Percentiles rank a stretch among this genome's conserved stretches.
These are phyloP conservation scores for Megamerina dolium DNA, from an alignment of 2,888 invertebrate species.

Conservation along the genomic window DNA sequence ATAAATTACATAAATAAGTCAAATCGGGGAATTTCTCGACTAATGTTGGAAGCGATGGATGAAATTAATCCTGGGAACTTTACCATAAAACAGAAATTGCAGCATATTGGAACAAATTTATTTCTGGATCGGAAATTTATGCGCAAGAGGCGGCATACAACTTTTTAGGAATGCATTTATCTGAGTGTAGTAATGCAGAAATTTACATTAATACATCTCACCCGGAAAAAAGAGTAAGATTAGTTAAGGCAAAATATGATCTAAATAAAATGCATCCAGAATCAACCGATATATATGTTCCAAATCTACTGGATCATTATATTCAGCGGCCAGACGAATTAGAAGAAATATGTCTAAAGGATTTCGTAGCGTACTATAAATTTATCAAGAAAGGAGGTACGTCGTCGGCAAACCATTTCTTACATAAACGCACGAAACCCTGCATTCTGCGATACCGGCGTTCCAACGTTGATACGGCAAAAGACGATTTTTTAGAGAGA, in stretches of 20 bases:
- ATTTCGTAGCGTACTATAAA: conserved; percentile 5
- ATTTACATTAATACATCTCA: conserved; percentile 11
- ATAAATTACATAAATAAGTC: conserved; percentile 16
- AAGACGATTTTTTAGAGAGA: too few species aligned
- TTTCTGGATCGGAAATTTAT: conserved; percentile 7
- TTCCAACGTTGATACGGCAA: too few species aligned
- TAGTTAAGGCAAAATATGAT: conserved; percentile 7
- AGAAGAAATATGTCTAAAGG: conserved; percentile 6
- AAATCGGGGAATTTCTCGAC: conserved; percentile 13
- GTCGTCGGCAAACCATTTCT: too few species aligned
- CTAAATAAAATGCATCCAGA: conserved; percentile 7
- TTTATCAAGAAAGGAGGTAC: conserved; percentile 4
- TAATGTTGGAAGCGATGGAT: conserved; percentile 12
- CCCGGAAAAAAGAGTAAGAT: conserved; percentile 11
- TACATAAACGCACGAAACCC: too few species aligned
- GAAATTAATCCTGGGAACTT: conserved; percentile 14
- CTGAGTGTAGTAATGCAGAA: conserved; percentile 8
- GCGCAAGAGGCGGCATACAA: conserved; percentile 10
- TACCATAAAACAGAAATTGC: conserved; percentile 13
- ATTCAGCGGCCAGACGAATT: conserved; percentile 2
- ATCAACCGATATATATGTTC: conserved; percentile 10
- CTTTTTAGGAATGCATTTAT: conserved; percentile 8
- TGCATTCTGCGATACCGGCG: too few species aligned
- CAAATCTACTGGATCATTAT: conserved; percentile 14
- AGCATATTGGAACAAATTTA: conserved; percentile 10